Evolutionary conservation across 1,140 invertebrate genomes (phyloP).

Genomic region (Achatina immaculata): DNA sequence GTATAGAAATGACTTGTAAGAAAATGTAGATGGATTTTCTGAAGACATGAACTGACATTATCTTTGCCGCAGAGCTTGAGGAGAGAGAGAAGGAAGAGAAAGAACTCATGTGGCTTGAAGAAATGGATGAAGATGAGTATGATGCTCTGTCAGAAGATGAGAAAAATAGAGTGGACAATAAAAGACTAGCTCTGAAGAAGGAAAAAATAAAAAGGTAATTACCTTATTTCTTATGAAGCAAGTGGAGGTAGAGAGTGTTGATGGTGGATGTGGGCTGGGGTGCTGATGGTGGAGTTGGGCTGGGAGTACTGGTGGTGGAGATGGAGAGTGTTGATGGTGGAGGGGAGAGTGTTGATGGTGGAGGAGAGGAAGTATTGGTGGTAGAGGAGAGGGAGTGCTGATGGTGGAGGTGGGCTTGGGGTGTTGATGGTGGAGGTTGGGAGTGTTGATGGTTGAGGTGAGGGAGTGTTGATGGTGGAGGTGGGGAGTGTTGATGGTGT

Average conservation of each 20-base stretch:
- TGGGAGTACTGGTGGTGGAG: background rate
- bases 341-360: background rate
- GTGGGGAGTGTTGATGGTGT: too few species aligned
- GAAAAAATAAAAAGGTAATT: slow-evolving; percentile 66
- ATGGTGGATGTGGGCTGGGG: background rate
- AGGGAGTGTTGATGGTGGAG: background rate
- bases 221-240: background rate
- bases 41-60: too few species aligned
- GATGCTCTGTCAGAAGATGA: slow-evolving; percentile 67
- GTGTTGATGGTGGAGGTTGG: too few species aligned
- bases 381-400: too few species aligned
- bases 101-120: slow-evolving; percentile 64
- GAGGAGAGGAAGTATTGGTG: too few species aligned
- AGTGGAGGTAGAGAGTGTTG: background rate
- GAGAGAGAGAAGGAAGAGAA: slow-evolving; percentile 57
- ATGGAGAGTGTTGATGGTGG: background rate
- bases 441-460: background rate
- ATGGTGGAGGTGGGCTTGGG: too few species aligned
- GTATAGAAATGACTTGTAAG: too few species aligned
- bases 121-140: slow-evolving; percentile 72
- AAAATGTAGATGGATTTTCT: too few species aligned
- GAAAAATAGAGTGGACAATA: slow-evolving; percentile 65
- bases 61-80: slow-evolving; percentile 50
- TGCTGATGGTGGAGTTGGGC: background rate
- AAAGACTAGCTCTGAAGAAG: slow-evolving; percentile 67